Evolutionary conservation across 2,113 vertebrate species (phyloP).

Genomic region (Myrmecobius fasciatus): DNA sequence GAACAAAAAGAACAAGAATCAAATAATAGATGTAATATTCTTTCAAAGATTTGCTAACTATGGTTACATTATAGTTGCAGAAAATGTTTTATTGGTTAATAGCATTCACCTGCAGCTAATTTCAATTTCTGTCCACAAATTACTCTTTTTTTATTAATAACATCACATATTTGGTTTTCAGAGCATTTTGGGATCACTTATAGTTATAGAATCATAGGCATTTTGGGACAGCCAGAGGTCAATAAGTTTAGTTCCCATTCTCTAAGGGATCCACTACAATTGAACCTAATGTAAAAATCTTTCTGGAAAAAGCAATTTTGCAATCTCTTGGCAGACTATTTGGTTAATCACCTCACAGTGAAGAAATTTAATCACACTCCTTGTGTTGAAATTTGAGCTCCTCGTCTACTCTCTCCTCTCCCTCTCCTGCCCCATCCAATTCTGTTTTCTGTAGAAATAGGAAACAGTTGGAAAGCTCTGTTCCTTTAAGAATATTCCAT

Average conservation of each 20-base stretch:
- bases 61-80: neutral
- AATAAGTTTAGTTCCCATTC: conserved; percentile 9
- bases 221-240: conserved; percentile 1
- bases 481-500: neutral
- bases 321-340: too few species aligned
- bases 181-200: neutral
- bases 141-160: neutral
- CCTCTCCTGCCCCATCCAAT: too few species aligned
- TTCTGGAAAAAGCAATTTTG: too few species aligned
- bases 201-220: conserved; percentile 4
- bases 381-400: neutral
- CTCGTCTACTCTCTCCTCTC: too few species aligned
- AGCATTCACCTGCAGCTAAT: neutral
- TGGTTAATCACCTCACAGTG: too few species aligned
- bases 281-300: too few species aligned
- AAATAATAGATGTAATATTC: neutral
- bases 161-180: conserved; percentile 6
- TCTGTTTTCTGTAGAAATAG: neutral
- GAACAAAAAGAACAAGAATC: too few species aligned
- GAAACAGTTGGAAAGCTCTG: neutral
- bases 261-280: neutral
- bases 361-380: too few species aligned
- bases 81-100: neutral
- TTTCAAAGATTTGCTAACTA: conserved; percentile 18
- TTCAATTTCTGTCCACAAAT: neutral